Base-by-base conservation (phyloP, 1,140 invertebrate genomes). In the Homarus americanus region DNA sequence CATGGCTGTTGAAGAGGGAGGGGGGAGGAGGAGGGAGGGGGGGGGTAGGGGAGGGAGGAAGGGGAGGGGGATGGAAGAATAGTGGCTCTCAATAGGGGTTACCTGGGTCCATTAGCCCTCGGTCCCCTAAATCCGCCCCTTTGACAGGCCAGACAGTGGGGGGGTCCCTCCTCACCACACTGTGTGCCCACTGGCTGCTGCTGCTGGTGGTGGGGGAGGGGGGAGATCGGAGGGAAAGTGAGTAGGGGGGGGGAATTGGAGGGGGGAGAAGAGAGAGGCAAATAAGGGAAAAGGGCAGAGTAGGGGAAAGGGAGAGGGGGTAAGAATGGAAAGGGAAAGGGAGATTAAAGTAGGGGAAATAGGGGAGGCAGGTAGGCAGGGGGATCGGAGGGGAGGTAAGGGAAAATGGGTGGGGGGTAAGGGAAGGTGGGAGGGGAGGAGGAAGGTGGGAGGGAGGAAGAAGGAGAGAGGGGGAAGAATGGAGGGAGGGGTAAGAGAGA, bases 61-160 rank as follows among this genome's bases (percentile, higher is more conserved):
- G 63, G 49, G 41, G 41, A 38, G 49, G 44, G 49, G 72, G 44
- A n/a, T 44, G 72, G 73, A 87, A 78, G 73, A 87, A 87, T 87
- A 87, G 85, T 49, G 72, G 85, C 73, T 79, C 85, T 87, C 85
- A 87, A 87, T 87, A 78, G 85, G 73, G 85, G 85, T 87, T 87
- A 87, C 85, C 85, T 87, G 85, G 75, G 85, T 87, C 85, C 85
- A 87, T 87, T 87, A 87, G 85, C 85, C 72, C 72, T 49, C 9
- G 73, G 85, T 41, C 41, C 85, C 85, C 85, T 87, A 87, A 87
- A 87, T 76, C 85, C 85, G 85, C 85, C 85, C 85, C 85, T 87
- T 87, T 87, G 85, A 87, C 85, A 87, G 85, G 28, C n/a, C 44
- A 32, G 73, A 36, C 85, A 32, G 73, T 87, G 85, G 85, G 82